Base-by-base conservation (phyloP, 2,888 invertebrate species). In the Heliconius charithonia region DNA sequence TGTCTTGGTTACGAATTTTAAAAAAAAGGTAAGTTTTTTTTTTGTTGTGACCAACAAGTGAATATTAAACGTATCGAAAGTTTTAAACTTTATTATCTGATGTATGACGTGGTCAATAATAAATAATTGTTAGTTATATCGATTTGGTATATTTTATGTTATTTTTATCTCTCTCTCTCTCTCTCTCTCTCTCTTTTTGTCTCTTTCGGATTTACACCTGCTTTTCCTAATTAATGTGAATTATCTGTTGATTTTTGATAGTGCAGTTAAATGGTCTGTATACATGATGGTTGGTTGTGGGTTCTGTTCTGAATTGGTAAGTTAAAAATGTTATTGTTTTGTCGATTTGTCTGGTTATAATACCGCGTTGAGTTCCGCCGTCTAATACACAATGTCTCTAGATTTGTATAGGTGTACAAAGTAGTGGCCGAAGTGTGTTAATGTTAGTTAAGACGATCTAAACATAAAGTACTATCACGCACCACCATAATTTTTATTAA, bases 1-100 rank as follows among this genome's bases (percentile, higher is more conserved):
- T 27, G 27, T 29, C 51, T n/a, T 51, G 19, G 45, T 51, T 67
- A 79, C 81, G 83, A 83, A 82, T 81, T 82, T 83, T 80, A 82
- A 84, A 82, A 79, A 67, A 51, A 19, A 51, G 45, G 16, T 32
- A 72, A 65, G 29, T 62, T 75, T 75, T 69, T 32, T 62, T 63
- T 62, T 62, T 62, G 62, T 62, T 62, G 62, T n/a, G 19, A 37
- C 27, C 45, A 70, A 59, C 69, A 27, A 63, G 63, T 32, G 75
- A 51, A 66, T 27, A n/a, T 74, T 29, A 74, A 80, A 75, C 25
- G 72, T 76, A 81, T 82, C 80, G 80, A 78, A 78, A 80, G 70
- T 75, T 80, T 67, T 72, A 69, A 76, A 74, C 77, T 69, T 78
- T 80, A 81, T 80, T 69, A 75, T 76, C 72, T 27, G 37, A 67